A percentile compares a stretch with the other conserved stretches of the same genome.
Conservation (phyloP, 2,888 invertebrate genomes). For the Priocnemis perturbator region DNA sequence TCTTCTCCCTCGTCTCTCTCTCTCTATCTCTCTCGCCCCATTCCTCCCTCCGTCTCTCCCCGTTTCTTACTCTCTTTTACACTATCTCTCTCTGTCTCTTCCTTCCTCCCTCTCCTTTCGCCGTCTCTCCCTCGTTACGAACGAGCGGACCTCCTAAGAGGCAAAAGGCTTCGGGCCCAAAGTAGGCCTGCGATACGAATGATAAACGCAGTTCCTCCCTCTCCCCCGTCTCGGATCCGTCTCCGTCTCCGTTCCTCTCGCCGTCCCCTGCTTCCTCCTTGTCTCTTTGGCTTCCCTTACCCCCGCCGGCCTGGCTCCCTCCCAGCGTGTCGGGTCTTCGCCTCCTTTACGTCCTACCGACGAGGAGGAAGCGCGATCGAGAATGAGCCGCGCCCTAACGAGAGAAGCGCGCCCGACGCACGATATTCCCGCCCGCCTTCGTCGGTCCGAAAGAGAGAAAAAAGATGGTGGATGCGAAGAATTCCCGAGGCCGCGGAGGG, state of each 20-base stretch:
- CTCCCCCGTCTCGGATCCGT: constrained; percentile 30
- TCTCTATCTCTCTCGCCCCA: constrained; percentile 32
- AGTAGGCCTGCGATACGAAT: constrained; percentile 56
- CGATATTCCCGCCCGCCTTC: constrained; percentile 35
- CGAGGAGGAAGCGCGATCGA: constrained; percentile 27
- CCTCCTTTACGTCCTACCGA: too few species aligned
- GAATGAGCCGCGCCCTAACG: constrained; percentile 50
- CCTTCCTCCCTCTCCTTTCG: constrained; percentile 35
- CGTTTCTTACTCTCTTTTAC: constrained; percentile 24
- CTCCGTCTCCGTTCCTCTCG: constrained; percentile 2
- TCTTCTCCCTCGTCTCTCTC: constrained; percentile 35
- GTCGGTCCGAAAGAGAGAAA: constrained; percentile 20
- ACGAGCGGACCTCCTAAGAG: constrained; percentile 56
- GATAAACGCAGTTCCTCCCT: constrained; percentile 55
- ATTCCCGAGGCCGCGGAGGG: too few species aligned
- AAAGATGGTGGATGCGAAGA: too few species aligned
- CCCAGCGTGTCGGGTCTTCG: not conserved
- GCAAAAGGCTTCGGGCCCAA: constrained; percentile 50
- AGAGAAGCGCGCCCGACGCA: constrained; percentile 26
- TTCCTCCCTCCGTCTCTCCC: constrained; percentile 38
- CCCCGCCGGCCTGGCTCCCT: constrained; percentile 1
- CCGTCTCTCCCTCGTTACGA: constrained; percentile 53
- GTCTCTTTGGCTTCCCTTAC: not conserved
- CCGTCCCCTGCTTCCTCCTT: not conserved
- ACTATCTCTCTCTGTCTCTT: constrained; percentile 14